Base-by-base conservation (phyloP, 1,140 invertebrate species). In the Melanaphis sacchari region DNA sequence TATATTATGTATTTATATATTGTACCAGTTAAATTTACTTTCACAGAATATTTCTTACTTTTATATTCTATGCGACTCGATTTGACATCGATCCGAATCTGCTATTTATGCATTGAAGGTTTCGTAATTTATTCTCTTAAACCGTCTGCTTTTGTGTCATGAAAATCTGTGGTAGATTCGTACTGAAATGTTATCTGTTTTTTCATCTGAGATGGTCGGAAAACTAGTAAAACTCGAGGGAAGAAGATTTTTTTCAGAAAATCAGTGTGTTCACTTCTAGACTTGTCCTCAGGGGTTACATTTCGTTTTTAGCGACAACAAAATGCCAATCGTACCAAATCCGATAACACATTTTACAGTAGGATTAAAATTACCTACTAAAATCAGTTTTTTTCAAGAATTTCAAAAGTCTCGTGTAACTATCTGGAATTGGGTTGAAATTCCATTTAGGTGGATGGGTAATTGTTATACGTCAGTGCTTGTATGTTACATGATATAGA, bases 121-220 rank as follows among this genome's bases (percentile, higher is more conserved):
- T 87, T 87, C n/a, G 84, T 87, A 87, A 87, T 87, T 43, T 43
- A 43, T 87, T 87, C 41, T 87, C 84, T 87, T 43, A 43, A 87
- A 87, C 22, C 24, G 41, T 84, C 81, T 18, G 41, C 43, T 31
- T 87, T 87, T 87, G 31, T 43, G 26, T 31, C 26, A 26, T 87
- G 31, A 6, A 9, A 85, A 41, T 85, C 38, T 85, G 82, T 24
- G 41, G 24, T n/a, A 87, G 21, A n/a, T 88, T 0, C 43, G 43
- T 31, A n/a, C 21, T 15, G 46, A 41, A 87, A 31, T 41, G 15
- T 87, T 87, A n/a, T 43, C 11, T 8, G 84, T 41, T 85, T 87
- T 85, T 87, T 87, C 59, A n/a, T n/a, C 31, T 66, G 31, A 66
- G 40, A 26, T 87, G 26, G 1, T 46, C 41, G 41, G 21, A n/a